Base-by-base conservation (phyloP, 2,888 invertebrate genomes). In the Acleris emargana region DNA sequence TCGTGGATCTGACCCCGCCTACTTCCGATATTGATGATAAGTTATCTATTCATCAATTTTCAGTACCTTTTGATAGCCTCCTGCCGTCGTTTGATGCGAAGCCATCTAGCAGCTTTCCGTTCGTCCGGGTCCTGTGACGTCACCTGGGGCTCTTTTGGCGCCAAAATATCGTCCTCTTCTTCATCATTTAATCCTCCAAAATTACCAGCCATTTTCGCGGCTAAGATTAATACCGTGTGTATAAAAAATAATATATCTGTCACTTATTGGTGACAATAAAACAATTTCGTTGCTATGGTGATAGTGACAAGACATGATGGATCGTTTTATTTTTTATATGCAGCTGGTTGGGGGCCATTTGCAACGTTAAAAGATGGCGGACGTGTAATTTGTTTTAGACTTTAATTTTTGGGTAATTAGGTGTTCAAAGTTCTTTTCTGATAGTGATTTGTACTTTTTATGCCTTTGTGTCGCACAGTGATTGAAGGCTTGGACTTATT, bases 101-200 rank as follows among this genome's bases (percentile, higher is more conserved):
- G 81, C 67, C 93, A 88, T 64, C 97, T 93, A 0, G 95, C 96
- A 50, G 95, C 90, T 84, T 96, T 96, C 73, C 97, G 87, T 82
- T 96, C 96, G 55, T 93, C 92, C 9, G 95, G 94, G 81, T 96
- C 94, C 5, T 81, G 76, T 0, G 96, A 96, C 0, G 92, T 93
- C 42, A 95, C 88, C 72, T 94, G 94, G 1, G 94, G 94, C 72
- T 94, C 94, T 64, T 90, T 91, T 0, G 91, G 88, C 7, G 87
- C 90, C 72, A 91, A 74, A 3, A 91, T 86, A 77, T 91, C 87
- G 11, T 92, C 91, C n/a, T 92, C 91, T 28, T 89, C 90, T 0
- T 89, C 89, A 22, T 88, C 88, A 0, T 82, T 82, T 55, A 72
- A 78, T 6, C 76, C 76, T 42, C 76, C 80, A 69, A 77, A 86